Evolutionary conservation across 2,113 vertebrate species (phyloP), one percentile per base, ranked within the genome.

Genomic region (Nerophis lumbriciformis): DNA sequence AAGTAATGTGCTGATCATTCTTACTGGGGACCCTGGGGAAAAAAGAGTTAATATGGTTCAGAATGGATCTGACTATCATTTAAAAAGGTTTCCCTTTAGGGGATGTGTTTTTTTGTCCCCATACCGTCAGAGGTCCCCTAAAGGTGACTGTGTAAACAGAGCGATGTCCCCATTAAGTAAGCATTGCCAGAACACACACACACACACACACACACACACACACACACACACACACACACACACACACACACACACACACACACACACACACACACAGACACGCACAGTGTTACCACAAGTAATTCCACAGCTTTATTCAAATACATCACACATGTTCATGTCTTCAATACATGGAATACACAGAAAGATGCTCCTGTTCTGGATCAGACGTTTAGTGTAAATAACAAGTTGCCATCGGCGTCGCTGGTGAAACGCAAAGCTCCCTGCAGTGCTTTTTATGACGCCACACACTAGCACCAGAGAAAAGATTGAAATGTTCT

Each of bases 391-490:
- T 61, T 74, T 38, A 65, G 59, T 63, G 44, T 48, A 67, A 75
- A 47, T 37, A 53, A 21, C 8, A 48, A 36, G 53, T 48, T 53
- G 69, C 71, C 67, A 42, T 2, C 42, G 63, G 68, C 65, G 53
- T 61, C 62, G 47, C 65, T 59, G 61, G 42, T 61, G 16, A 45
- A 71, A 51, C 48, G 58, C 60, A 63, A 9, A 13, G 53, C 63
- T 83, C 76, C 36, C 71, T 48, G 38, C 60, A 47, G 55, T 19
- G 57, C 45, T 61, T 57, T 79, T 72, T 59, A 74, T 44, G 68
- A 59, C 69, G 82, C 66, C 65, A 61, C 69, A 69, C 77, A 75
- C 76, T 69, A 49, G 53, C 50, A 77, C 51, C 59, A 51, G 37
- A 69, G 69, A 44, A 53, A 64, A 63, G 42, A 75, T 59, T 70